phyloP scores from a whole-genome alignment of 1,140 invertebrate genomes.

The Littorina saxatilis region DNA sequence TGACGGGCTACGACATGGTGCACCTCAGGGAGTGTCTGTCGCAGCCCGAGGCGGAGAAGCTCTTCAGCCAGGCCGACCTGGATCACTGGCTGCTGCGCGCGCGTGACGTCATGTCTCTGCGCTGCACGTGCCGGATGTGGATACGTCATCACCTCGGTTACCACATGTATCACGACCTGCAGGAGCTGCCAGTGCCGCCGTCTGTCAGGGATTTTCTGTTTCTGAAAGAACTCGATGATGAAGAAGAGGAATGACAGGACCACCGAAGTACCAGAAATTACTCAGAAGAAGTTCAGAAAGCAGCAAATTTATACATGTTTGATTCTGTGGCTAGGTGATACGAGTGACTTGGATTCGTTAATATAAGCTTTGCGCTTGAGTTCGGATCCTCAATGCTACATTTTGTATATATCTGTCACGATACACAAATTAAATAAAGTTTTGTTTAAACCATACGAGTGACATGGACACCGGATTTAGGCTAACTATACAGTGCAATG shows the following conservation, averaged over 20 bases:
- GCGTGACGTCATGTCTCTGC: slow-evolving; percentile 52
- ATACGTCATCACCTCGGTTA: slow-evolving; percentile 59
- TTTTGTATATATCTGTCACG: no score
- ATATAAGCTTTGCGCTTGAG: no score
- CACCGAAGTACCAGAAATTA: no score
- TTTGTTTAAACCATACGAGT: no score
- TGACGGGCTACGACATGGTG: slow-evolving; percentile 59
- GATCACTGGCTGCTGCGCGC: slow-evolving; percentile 56
- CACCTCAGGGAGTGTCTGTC: slow-evolving; percentile 52
- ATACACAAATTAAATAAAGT: no score
- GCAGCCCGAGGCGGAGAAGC: neutral
- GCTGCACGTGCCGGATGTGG: slow-evolving; percentile 57
- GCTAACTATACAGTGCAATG: no score
- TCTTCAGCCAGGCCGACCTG: slow-evolving; percentile 43
- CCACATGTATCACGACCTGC: slow-evolving; percentile 53
- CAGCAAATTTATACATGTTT: no score
- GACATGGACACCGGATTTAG: no score
- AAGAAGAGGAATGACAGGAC: neutral
- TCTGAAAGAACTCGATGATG: slow-evolving; percentile 61
- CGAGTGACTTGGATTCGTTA: no score
- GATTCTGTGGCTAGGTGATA: no score
- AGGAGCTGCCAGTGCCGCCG: slow-evolving; percentile 57
- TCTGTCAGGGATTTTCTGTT: slow-evolving; percentile 56
- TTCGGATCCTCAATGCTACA: no score
- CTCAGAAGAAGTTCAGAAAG: no score